Percentiles rank a stretch among this genome's conserved stretches.
Evolutionary conservation across 2,113 vertebrate species (phyloP).

Genomic region (Nerophis lumbriciformis): DNA sequence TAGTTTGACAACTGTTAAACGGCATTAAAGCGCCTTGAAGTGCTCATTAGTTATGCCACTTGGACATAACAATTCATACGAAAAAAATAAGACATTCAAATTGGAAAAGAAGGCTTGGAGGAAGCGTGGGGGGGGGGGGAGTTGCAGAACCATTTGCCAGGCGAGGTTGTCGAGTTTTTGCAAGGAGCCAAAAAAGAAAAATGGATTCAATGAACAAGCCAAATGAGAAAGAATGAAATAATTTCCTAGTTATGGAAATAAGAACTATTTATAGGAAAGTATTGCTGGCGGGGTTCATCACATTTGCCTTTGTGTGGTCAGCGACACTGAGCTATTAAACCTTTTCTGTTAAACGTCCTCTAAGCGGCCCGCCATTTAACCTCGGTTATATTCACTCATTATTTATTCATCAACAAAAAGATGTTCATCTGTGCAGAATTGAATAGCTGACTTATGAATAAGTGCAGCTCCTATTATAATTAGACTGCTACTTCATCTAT

Average conservation of each 20-base stretch:
- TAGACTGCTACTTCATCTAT: neutral
- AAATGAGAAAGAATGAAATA: neutral
- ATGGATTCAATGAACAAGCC: constrained; percentile 12
- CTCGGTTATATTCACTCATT: too few species aligned
- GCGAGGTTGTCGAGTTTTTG: constrained; percentile 6
- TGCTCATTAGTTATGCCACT: constrained; percentile 43
- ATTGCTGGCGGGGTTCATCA: neutral
- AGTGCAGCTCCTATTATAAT: neutral
- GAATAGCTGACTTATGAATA: neutral
- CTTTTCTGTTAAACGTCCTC: too few species aligned
- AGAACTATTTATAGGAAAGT: neutral
- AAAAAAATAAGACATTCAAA: constrained; percentile 19
- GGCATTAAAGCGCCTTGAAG: constrained; percentile 45
- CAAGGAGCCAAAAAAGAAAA: constrained; percentile 4
- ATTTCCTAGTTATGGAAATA: neutral
- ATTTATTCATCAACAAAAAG: too few species aligned
- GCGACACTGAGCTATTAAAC: neutral
- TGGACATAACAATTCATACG: constrained; percentile 35
- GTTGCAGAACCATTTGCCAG: constrained; percentile 17
- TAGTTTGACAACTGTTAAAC: constrained; percentile 55
- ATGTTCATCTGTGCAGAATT: too few species aligned
- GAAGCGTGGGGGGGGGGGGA: neutral
- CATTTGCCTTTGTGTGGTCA: neutral
- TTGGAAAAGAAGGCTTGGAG: neutral
- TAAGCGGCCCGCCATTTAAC: too few species aligned